Conservation (phyloP, 2,888 invertebrate genomes). For the Lochmaea crataegi region DNA sequence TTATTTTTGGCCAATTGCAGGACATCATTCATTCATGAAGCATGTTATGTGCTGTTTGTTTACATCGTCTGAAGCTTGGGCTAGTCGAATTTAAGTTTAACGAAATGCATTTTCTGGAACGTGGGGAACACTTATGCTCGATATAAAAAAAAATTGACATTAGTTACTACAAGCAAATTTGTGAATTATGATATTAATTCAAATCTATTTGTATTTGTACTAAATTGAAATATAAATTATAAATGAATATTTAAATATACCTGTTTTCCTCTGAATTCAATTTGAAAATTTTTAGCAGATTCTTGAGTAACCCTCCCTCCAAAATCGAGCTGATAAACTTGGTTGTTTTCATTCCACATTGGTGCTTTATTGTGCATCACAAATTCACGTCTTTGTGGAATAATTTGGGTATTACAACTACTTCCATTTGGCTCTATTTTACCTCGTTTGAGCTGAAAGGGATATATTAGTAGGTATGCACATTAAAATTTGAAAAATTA, state of each 20-base stretch:
- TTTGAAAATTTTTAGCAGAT: constrained; percentile 99
- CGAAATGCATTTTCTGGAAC: too few species aligned
- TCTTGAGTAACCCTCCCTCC: constrained; percentile 99
- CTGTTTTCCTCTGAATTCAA: constrained; percentile 96
- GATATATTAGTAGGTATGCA: background rate
- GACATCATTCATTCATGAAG: too few species aligned
- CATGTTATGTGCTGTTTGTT: too few species aligned
- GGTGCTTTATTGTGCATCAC: constrained; percentile 95
- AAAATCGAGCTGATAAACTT: constrained; percentile 99
- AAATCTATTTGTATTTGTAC: too few species aligned
- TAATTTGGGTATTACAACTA: constrained; percentile 63
- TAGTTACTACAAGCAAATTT: too few species aligned
- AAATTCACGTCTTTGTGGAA: constrained; percentile 79
- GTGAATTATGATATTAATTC: too few species aligned
- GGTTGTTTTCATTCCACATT: constrained; percentile 97
- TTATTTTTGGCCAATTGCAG: too few species aligned
- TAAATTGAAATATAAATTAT: too few species aligned
- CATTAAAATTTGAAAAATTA: constrained; percentile 3
- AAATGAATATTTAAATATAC: constrained; percentile 65
- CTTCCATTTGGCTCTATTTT: constrained; percentile 70
- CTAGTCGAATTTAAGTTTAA: too few species aligned
- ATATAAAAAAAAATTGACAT: too few species aligned
- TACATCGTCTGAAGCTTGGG: too few species aligned
- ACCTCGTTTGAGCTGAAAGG: constrained; percentile 76
- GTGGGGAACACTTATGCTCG: too few species aligned